Conservation (phyloP, 2,113 vertebrate species). For the Microtus oregoni region DNA sequence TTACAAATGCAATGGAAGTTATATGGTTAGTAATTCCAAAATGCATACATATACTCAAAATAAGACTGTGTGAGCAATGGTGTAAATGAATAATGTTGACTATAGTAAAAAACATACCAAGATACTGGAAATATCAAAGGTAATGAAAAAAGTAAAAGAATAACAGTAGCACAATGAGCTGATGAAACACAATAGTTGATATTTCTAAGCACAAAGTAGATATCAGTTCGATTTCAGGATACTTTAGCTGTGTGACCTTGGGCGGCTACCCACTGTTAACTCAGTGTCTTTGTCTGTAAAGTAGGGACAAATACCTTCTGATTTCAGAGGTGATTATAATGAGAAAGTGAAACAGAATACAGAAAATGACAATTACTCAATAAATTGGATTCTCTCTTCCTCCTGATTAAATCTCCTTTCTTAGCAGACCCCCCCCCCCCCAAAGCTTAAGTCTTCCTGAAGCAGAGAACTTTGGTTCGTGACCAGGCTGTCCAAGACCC, state of each 20-base stretch:
- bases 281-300: conserved; percentile 30
- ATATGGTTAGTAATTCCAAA: neutral
- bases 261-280: neutral
- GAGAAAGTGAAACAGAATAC: neutral
- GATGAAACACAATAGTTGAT: neutral
- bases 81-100: neutral
- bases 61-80: neutral
- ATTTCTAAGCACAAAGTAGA: neutral
- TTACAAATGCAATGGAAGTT: conserved; percentile 28
- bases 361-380: neutral
- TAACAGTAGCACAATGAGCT: neutral
- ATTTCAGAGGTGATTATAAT: conserved; percentile 14
- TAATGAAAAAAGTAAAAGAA: neutral
- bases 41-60: conserved; percentile 19
- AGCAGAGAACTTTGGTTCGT: neutral
- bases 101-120: neutral
- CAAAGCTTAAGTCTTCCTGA: neutral
- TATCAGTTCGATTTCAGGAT: conserved; percentile 26
- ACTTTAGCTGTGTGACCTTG: neutral
- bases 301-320: neutral
- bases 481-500: neutral
- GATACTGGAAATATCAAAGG: neutral
- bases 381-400: neutral
- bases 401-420: neutral
- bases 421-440: neutral